Evolutionary conservation across 2,888 invertebrate genomes (phyloP), one percentile per base, ranked within the genome.

Genomic region (Drosophila niveifrons): DNA sequence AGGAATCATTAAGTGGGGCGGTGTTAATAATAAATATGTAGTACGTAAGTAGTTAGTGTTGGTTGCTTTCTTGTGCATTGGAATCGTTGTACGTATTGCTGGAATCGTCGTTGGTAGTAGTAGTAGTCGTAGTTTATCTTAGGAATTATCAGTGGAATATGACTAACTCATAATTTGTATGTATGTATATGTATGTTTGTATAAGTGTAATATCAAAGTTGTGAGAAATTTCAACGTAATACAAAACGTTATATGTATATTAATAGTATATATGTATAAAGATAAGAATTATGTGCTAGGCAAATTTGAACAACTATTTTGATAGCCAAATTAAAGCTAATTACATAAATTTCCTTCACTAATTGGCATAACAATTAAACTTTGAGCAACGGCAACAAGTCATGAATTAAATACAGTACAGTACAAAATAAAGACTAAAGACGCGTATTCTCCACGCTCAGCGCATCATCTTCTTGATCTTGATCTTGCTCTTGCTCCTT

Each of bases 381-480:
- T 73, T 77, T 73, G 76, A 77, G 76, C 76, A 73, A 77, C 65
- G 62, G 63, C 65, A 73, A 48, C 65, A 73, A 48, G 41, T 63
- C 36, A 31, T 50, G 28, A 11, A 71, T 71, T 43, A 56, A 72
- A 67, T 72, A 61, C 65, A 67, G 50, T 72, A 61, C 65, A 67
- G 50, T 78, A 71, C 77, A 77, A 66, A 75, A 75, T 66, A 56
- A 48, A 66, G 84, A 85, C 80, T 90, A 91, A 72, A 91, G 91
- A 63, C 91, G 90, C 86, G 90, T 90, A 78, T 90, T 91, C 89
- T 92, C 91, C 82, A 91, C 92, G 75, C 92, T 92, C 62, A 88
- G 85, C 79, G 90, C 91, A 78, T 91, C 91, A 58, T 90, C 90
- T 59, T 83, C 79, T 47, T 66, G 71, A 39, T 31, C 31, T 8